Evolutionary conservation across 1,140 invertebrate species (phyloP), one percentile per base, ranked within the genome.

Genomic region (Drosophila elegans): DNA sequence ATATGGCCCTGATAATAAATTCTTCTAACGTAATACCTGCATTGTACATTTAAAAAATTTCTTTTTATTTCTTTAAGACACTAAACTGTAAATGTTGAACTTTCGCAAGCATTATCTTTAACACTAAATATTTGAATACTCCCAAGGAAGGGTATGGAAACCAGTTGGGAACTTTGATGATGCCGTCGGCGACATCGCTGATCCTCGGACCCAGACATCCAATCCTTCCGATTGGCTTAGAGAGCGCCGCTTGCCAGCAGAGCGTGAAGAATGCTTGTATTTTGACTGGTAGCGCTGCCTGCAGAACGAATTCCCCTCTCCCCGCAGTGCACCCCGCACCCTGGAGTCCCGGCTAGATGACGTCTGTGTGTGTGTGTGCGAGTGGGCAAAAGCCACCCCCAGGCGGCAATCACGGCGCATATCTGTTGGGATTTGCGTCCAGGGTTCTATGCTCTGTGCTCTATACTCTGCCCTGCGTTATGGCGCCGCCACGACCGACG

Each of bases 401-500:
- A 53, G 61, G 60, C 73, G 68, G 59, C 80, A 89, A 89, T 89
- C 84, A 89, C 76, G 27, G 66, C 84, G 83, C 84, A 84, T 89
- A 89, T 89, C 84, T 89, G 66, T 78, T 90, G 85, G 85, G 90
- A 91, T 91, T 91, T 91, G 78, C 13, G 60, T 32, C 41, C 36
- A 11, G 56, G 44, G 57, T 16, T 52, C n/a, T 52, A n/a, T 46
- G 27, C 55, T 51, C 12, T 1, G 16, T 21, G 16, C 16, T 21
- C 16, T 21, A 21, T 21, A 21, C 16, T 21, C 16, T 21, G 16
- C 16, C 16, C 16, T 75, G 71, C 61, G 77, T n/a, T 57, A 91
- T 91, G 90, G 90, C 90, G 90, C 90, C 90, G 80, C 63, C 90
- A 89, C 90, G 83, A 91, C 90, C 90, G 90, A 88, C 83, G 84